A percentile compares a stretch with the other conserved stretches of the same genome.
These are phyloP conservation scores for Zosterops japonicus DNA, from an alignment of 2,113 vertebrate species.

Conservation along the genomic window DNA sequence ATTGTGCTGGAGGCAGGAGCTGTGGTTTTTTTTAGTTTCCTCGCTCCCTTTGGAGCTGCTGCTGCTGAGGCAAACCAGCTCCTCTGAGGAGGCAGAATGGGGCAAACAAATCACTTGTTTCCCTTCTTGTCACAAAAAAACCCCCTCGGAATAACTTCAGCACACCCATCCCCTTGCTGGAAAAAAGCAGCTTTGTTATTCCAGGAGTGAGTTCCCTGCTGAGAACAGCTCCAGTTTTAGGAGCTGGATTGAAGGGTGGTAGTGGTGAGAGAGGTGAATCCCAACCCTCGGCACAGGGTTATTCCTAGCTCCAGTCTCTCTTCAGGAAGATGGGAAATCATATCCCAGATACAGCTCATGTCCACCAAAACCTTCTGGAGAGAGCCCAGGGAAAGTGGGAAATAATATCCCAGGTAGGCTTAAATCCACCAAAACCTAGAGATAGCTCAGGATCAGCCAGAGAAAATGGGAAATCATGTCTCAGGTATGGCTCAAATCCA, in stretches of 20 bases:
- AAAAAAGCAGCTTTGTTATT: not conserved
- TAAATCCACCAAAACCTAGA: not conserved
- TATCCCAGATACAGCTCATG: accelerated
- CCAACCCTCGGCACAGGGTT: accelerated
- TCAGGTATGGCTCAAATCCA: too few species aligned
- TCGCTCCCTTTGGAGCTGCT: not conserved
- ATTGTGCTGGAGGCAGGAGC: slow-evolving; percentile 6
- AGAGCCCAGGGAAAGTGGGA: not conserved
- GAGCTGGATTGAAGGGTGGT: not conserved
- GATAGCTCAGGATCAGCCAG: too few species aligned
- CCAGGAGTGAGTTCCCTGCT: not conserved
- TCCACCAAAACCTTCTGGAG: not conserved
- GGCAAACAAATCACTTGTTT: not conserved
- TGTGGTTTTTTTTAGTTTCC: slow-evolving; percentile 16
- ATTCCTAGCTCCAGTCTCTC: not conserved
- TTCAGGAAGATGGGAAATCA: not conserved
- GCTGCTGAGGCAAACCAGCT: not conserved
- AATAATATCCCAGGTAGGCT: not conserved
- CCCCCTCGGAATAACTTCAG: not conserved
- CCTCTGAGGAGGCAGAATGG: not conserved
- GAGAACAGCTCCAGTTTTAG: not conserved
- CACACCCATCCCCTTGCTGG: not conserved
- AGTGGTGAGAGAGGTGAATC: not conserved
- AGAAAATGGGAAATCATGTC: too few species aligned
- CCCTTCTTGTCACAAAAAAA: not conserved